Base-by-base conservation (phyloP, 92 coral and sea anemone genomes). In the Epizoanthus illoricatus region DNA sequence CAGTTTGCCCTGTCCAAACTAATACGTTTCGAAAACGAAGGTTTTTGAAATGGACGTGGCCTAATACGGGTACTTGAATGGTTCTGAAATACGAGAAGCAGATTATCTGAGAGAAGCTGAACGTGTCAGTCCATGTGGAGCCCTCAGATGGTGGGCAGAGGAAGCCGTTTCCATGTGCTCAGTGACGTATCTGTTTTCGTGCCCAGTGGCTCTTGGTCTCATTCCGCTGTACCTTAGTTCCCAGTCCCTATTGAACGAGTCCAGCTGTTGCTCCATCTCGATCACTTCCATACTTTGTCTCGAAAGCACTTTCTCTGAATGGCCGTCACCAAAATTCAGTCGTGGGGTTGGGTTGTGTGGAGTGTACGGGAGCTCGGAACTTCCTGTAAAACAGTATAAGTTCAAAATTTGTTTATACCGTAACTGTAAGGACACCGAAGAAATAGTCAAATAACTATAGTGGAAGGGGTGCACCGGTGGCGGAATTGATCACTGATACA, bases 201-300 rank as follows among this genome's bases (percentile, higher is more conserved):
- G 82, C 60, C 82, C 71, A 20, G 82, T 62, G 56, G 10, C 41
- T 11, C 71, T 78, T 41, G 71, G 59, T 63, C 60, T 52, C 42
- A 61, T 78, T 21, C 59, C 84, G 49, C 63, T 47, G 59, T 85
- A 85, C 19, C 88, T 89, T 73, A 78, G 92, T 60, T 86, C 92
- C 97, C 94, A 93, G 33, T 81, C 81, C 20, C 65, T 75, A 11
- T 87, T 85, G 76, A 91, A 93, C 24, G 57, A 69, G 28, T 89
- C 83, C 64, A 91, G 76, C 67, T 91, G 90, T 65, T 91, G 81
- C 56, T 91, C 97, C 87, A 93, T 85, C 41, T 81, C 76, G 61
- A 91, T 74, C 17, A 93, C 85, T 39, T 93, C 94, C 94, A 93
- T 93, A 65, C 92, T 88, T 69, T 93, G 94, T 55, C 86, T 85